Conservation (phyloP, 2,888 invertebrate species). For the Cylindroiulus punctatus region DNA sequence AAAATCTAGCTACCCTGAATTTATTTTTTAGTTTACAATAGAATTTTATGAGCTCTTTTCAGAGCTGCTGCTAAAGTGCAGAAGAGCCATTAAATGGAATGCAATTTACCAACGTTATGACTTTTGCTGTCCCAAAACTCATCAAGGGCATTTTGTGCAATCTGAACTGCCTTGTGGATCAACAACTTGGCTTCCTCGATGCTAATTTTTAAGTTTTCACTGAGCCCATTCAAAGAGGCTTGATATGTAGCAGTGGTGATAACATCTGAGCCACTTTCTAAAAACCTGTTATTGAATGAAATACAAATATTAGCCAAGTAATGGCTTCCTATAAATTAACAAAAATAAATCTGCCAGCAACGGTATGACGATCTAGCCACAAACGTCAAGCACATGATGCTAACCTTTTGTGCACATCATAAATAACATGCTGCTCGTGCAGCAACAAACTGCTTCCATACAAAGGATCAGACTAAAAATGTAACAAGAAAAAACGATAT, state of each 20-base stretch:
- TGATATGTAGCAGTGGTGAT: constrained; percentile 92
- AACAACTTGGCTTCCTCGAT: constrained; percentile 76
- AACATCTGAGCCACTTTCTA: constrained; percentile 84
- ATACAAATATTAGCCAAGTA: neutral
- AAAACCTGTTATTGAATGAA: constrained; percentile 63
- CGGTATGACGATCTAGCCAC: no score
- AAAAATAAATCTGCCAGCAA: neutral
- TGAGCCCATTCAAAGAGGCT: constrained; percentile 78
- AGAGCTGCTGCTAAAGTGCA: neutral
- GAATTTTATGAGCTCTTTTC: no score
- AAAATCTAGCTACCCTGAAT: no score
- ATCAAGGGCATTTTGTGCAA: constrained; percentile 79
- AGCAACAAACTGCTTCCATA: constrained; percentile 88
- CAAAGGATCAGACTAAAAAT: constrained; percentile 83
- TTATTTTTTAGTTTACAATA: no score
- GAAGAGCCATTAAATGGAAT: no score
- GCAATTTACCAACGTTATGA: neutral
- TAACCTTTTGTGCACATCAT: constrained; percentile 79
- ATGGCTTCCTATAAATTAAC: neutral
- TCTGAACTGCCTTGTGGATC: constrained; percentile 77
- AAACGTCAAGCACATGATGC: constrained; percentile 74
- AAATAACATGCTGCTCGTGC: constrained; percentile 81
- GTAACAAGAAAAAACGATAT: neutral
- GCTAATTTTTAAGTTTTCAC: constrained; percentile 76
- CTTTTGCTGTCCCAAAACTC: constrained; percentile 58